A percentile compares a stretch with the other conserved stretches of the same genome.
phyloP scores from a whole-genome alignment of 2,797 vertebrate genomes.

The Ambastaia sidthimunki region DNA sequence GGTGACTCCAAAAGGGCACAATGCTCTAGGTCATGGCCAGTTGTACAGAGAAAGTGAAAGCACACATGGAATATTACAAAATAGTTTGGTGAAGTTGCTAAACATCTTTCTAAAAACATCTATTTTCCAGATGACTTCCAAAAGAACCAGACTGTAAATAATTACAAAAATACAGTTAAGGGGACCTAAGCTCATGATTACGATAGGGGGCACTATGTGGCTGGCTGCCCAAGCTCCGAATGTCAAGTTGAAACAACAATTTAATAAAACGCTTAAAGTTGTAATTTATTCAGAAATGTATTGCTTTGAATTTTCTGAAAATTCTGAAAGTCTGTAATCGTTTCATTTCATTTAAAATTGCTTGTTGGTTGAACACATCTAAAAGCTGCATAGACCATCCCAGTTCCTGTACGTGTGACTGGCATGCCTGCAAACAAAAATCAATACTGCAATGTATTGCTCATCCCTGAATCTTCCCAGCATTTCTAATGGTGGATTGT shows the following conservation, averaged over 20 bases:
- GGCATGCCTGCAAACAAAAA: constrained; percentile 53
- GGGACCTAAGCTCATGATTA: neutral
- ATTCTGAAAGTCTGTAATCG: constrained; percentile 12
- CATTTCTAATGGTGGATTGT: constrained; percentile 39
- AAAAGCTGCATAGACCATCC: constrained; percentile 31
- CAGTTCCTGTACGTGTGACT: constrained; percentile 42
- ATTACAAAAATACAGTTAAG: neutral
- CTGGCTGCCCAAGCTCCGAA: neutral
- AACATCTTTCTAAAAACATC: too few relatives aligned
- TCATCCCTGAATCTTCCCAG: constrained; percentile 39
- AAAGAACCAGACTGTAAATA: neutral
- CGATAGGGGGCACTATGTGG: neutral
- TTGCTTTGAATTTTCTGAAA: constrained; percentile 6
- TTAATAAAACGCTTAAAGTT: neutral
- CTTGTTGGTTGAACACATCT: constrained; percentile 18
- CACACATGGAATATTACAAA: neutral
- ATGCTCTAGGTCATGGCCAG: constrained; percentile 32
- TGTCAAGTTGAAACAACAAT: neutral
- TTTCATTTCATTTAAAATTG: constrained; percentile 3
- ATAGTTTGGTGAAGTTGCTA: neutral
- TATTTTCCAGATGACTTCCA: too few relatives aligned
- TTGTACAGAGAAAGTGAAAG: neutral
- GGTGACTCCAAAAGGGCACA: constrained; percentile 69
- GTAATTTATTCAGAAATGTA: neutral
- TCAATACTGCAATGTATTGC: constrained; percentile 48